Evolutionary conservation across 2,888 invertebrate genomes (phyloP).

Genomic region (Leuctra nigra): DNA sequence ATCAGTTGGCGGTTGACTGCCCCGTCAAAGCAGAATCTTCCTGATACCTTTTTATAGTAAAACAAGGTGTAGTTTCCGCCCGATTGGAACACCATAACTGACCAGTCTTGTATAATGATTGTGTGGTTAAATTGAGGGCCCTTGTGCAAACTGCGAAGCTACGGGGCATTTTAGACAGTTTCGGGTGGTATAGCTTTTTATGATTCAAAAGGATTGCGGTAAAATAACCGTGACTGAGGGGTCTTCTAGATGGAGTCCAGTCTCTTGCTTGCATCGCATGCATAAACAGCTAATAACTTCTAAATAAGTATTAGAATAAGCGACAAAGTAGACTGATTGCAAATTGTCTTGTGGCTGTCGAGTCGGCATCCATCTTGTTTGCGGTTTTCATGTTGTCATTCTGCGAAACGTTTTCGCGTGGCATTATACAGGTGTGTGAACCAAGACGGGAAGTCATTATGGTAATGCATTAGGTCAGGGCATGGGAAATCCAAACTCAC

Average conservation of each 20-base stretch:
- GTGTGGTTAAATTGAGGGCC: background rate
- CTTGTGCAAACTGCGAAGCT: background rate
- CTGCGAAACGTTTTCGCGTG: constrained; percentile 9
- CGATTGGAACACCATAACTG: background rate
- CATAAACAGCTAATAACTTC: background rate
- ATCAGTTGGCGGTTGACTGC: background rate
- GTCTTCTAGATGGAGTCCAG: background rate
- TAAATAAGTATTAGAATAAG: background rate
- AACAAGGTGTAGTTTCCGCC: constrained; percentile 16
- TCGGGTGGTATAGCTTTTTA: constrained; percentile 5
- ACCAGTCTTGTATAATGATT: constrained; percentile 3
- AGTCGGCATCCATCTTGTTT: constrained; percentile 10
- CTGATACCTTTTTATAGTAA: constrained; percentile 9
- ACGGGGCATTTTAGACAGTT: background rate
- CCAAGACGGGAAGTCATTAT: constrained; percentile 12
- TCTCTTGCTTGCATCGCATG: background rate
- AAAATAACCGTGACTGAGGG: background rate
- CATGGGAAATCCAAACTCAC: constrained; percentile 12
- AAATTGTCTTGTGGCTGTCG: background rate
- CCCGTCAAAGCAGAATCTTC: background rate
- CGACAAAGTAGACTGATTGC: constrained; percentile 1
- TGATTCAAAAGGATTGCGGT: background rate
- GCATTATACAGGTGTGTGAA: background rate
- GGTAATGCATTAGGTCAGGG: constrained; percentile 5
- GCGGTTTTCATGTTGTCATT: constrained; percentile 1